Base-by-base conservation (phyloP, 1,140 invertebrate genomes). In the Sycophaga agraensis region DNA sequence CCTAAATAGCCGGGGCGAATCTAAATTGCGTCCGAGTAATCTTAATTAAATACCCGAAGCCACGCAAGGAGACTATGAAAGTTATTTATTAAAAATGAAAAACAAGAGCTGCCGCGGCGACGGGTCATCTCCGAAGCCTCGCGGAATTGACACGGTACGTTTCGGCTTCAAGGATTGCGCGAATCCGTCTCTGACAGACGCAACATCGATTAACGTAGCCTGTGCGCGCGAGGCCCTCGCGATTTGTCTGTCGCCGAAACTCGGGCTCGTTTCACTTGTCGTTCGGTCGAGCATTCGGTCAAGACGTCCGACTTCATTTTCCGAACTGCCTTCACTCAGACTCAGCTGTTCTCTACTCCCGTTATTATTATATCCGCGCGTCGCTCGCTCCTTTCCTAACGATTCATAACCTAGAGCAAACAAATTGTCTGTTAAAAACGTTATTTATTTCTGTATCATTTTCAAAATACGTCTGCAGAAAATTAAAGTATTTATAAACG, bases 131-230 rank as follows among this genome's bases (percentile, higher is more conserved):
- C 4, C 6, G 17, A 31, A 4, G 37, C 21, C 22, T 42, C 21
- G 37, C 53, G 59, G 66, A 66, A 67, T 73, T 70, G 66, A 63
- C 67, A 67, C 66, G 70, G 59, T 64, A 65, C 49, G 60, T 65
- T 68, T 68, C 59, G 59, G 68, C 64, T 67, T 63, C 63, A 70
- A 53, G 64, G 70, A 72, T 73, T 63, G 61, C 63, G 43, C 26
- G 39, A 62, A 73, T 73, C 55, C 58, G 66, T 74, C 71, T 71
- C 71, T 71, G 73, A 72, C 71, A 68, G 46, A 65, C 31, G 61
- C 39, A 65, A 58, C 63, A 68, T 72, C 69, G 73, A 73, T 74
- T 73, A 73, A 70, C 66, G 69, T 73, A 72, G 56, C 61, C 60
- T 48, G 45, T 28, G 56, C 53, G 61, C 63, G 59, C 60, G 53